Evolutionary conservation across 2,113 vertebrate genomes (phyloP).

Genomic region (Axis porcinus): DNA sequence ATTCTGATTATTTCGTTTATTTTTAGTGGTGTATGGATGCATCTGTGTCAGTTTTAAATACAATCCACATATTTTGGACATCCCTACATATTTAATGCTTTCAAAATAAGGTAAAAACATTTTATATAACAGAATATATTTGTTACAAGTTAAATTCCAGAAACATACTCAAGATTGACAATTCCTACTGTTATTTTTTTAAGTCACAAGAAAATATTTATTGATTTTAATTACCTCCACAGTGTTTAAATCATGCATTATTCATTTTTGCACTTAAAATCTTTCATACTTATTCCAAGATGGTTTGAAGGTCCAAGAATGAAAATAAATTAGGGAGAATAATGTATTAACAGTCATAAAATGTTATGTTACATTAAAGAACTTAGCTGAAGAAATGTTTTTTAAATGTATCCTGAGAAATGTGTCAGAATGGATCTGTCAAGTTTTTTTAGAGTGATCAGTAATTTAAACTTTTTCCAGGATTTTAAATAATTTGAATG

Average conservation of each 20-base stretch:
- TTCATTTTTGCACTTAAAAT: constrained; percentile 58
- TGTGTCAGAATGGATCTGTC: constrained; percentile 47
- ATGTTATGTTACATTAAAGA: constrained; percentile 54
- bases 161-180: constrained; percentile 31
- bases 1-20: background rate
- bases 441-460: constrained; percentile 34
- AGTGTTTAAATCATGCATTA: constrained; percentile 63
- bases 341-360: constrained; percentile 37
- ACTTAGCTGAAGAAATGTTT: constrained; percentile 45
- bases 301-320: constrained; percentile 66
- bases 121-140: constrained; percentile 68
- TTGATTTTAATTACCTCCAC: constrained; percentile 51
- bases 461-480: constrained; percentile 41
- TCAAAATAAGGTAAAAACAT: constrained; percentile 54
- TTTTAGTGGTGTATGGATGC: constrained; percentile 45
- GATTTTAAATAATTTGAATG: constrained; percentile 51
- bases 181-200: constrained; percentile 53
- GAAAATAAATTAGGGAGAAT: constrained; percentile 54
- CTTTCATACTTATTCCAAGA: constrained; percentile 66
- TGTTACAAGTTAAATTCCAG: constrained; percentile 61
- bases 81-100: constrained; percentile 54
- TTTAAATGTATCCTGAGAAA: constrained; percentile 44
- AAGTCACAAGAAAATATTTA: constrained; percentile 51
- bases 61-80: constrained; percentile 43
- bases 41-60: constrained; percentile 47